These are phyloP conservation scores for Drosophila vallismaia DNA, from an alignment of 2,888 invertebrate species.

Conservation along the genomic window DNA sequence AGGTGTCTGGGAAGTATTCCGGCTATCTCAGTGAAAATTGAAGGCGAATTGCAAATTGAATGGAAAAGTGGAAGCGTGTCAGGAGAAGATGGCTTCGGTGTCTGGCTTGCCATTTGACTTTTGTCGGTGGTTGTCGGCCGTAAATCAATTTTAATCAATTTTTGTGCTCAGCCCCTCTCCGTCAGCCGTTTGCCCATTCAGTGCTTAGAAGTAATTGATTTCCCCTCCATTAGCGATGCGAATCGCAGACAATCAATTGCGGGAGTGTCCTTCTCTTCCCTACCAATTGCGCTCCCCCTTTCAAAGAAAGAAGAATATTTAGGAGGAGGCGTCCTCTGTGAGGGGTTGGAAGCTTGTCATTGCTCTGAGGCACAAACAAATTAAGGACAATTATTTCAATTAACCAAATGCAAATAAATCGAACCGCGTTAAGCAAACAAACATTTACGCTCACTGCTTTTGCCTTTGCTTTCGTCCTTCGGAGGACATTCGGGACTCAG, in stretches of 20 bases:
- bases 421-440: conserved; percentile 72
- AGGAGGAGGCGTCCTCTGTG: background rate
- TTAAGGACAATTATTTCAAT: conserved; percentile 79
- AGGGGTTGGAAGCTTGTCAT: conserved; percentile 23
- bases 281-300: background rate
- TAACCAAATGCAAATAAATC: conserved; percentile 79
- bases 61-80: conserved; percentile 1
- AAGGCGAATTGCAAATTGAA: background rate
- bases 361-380: conserved; percentile 75
- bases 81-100: conserved; percentile 24
- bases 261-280: conserved; percentile 2
- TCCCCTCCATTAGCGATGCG: conserved; percentile 70
- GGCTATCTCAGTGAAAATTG: background rate
- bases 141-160: conserved; percentile 68
- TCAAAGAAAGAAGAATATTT: conserved; percentile 4
- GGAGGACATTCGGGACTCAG: conserved; percentile 8
- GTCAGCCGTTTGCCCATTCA: conserved; percentile 18
- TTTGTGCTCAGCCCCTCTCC: conserved; percentile 34
- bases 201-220: conserved; percentile 75
- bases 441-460: conserved; percentile 59
- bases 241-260: conserved; percentile 78
- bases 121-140: conserved; percentile 30
- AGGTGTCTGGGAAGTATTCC: background rate
- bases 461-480: conserved; percentile 23
- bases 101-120: conserved; percentile 48